Evolutionary conservation across 2,113 vertebrate genomes (phyloP).

Genomic region (Chaetura pelagica): DNA sequence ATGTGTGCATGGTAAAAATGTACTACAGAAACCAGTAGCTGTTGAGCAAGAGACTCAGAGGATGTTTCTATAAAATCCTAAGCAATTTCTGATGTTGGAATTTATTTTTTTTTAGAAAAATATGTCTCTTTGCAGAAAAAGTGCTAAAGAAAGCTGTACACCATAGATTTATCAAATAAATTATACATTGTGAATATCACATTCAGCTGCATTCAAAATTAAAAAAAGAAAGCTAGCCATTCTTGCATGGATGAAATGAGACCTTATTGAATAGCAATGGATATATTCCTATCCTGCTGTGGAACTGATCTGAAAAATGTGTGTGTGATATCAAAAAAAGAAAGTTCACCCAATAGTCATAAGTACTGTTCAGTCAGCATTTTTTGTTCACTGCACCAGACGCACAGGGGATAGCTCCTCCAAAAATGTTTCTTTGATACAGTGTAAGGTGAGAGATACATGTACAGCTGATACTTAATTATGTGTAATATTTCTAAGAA

Average conservation of each 20-base stretch:
- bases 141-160: not conserved
- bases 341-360: too few species aligned
- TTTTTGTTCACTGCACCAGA: too few species aligned
- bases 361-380: too few species aligned
- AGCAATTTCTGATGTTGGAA: not conserved
- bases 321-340: not conserved
- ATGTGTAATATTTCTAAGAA: too few species aligned
- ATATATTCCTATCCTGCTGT: not conserved
- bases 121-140: not conserved
- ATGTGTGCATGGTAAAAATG: not conserved
- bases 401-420: too few species aligned
- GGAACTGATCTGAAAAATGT: not conserved
- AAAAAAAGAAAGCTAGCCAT: not conserved
- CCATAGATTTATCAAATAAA: not conserved
- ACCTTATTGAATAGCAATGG: not conserved
- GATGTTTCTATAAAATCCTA: not conserved
- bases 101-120: not conserved
- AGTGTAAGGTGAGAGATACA: too few species aligned
- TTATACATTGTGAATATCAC: not conserved
- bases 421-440: too few species aligned
- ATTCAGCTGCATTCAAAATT: not conserved
- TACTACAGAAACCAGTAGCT: not conserved
- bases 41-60: not conserved
- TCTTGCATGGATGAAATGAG: not conserved
- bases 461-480: too few species aligned